Evolutionary conservation across 2,888 invertebrate species (phyloP).

Genomic region (Pediacus dermestoides): DNA sequence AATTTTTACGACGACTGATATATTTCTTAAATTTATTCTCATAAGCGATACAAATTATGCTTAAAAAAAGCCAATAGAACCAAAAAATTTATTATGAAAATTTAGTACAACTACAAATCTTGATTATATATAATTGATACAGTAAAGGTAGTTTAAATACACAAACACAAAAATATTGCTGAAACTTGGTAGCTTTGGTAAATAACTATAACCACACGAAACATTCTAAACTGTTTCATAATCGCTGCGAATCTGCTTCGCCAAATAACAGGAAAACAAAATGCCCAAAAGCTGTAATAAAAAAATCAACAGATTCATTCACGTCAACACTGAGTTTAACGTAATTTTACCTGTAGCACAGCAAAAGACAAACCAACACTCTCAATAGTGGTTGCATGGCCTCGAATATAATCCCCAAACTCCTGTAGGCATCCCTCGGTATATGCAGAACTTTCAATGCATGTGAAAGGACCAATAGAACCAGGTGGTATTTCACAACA

Average conservation of each 20-base stretch:
- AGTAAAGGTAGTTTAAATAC: too few relatives aligned
- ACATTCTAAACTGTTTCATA: constrained; percentile 42
- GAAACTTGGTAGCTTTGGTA: too few relatives aligned
- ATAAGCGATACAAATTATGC: too few relatives aligned
- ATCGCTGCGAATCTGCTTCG: constrained; percentile 72
- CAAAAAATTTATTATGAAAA: too few relatives aligned
- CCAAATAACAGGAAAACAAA: constrained; percentile 85
- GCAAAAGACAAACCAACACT: constrained; percentile 80
- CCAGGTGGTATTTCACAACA: constrained; percentile 60
- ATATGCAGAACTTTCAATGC: constrained; percentile 47
- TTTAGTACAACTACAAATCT: too few relatives aligned
- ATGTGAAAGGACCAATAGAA: constrained; percentile 48
- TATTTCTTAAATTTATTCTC: too few relatives aligned
- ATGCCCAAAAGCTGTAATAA: constrained; percentile 76
- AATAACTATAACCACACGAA: too few relatives aligned
- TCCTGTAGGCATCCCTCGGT: constrained; percentile 61
- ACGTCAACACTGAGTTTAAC: constrained; percentile 6
- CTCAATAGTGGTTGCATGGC: constrained; percentile 70
- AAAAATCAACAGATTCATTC: constrained; percentile 19
- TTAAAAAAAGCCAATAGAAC: too few relatives aligned
- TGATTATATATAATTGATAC: too few relatives aligned
- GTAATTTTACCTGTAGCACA: constrained; percentile 68
- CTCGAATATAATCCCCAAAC: constrained; percentile 62
- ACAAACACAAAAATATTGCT: too few relatives aligned
- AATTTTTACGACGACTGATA: too few relatives aligned